Evolutionary conservation across 1,140 invertebrate species (phyloP).

Genomic region (Drosophila seguyi): DNA sequence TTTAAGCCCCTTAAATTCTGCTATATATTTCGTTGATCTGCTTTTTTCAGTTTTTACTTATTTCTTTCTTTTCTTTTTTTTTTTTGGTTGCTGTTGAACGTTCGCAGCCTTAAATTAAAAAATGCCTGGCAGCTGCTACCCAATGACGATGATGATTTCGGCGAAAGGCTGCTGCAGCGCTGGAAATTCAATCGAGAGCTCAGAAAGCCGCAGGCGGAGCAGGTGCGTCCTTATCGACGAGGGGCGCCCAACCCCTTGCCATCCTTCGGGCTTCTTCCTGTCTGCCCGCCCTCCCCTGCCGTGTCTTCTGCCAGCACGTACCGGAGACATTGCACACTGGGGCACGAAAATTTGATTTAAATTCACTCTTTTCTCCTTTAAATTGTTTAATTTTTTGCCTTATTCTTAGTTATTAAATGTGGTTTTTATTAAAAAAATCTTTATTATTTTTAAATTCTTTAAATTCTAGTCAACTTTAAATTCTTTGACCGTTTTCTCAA

Average conservation of each 20-base stretch:
- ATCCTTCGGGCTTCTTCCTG: neutral
- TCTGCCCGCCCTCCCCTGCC: neutral
- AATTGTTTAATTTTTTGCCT: neutral
- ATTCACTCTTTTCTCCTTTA: fast-evolving
- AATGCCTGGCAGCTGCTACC: conserved; percentile 62
- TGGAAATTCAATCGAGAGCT: conserved; percentile 70
- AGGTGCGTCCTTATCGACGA: conserved; percentile 66
- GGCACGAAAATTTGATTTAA: neutral
- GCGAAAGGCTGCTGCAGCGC: conserved; percentile 16
- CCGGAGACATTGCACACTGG: conserved; percentile 27
- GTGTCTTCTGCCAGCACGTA: conserved; percentile 40
- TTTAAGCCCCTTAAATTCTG: conserved; percentile 33
- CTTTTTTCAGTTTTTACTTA: neutral
- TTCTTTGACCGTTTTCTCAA: neutral
- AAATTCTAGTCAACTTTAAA: too few relatives aligned
- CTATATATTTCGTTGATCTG: conserved; percentile 3
- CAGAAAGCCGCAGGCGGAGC: conserved; percentile 56
- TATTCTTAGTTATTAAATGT: neutral
- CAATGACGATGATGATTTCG: conserved; percentile 35
- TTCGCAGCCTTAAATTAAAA: conserved; percentile 62
- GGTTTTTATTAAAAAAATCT: neutral
- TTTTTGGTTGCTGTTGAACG: neutral
- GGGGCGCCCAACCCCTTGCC: neutral
- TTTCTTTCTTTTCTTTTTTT: neutral
- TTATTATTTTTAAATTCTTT: neutral